A percentile compares a stretch with the other conserved stretches of the same genome.
Evolutionary conservation across 2,888 invertebrate genomes (phyloP).

Genomic region (Ariolimax columbianus): DNA sequence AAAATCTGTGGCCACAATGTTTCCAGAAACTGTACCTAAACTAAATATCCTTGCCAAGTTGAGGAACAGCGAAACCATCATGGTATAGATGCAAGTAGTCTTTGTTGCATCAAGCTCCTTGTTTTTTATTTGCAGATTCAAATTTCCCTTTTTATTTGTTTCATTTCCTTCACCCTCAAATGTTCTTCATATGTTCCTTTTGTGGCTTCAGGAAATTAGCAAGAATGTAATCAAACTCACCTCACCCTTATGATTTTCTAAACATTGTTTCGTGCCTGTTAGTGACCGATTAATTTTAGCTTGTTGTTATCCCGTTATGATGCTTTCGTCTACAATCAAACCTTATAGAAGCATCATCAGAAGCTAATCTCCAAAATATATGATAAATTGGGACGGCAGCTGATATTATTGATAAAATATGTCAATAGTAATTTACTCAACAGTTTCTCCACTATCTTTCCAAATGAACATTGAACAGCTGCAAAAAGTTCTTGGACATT

Average conservation of each 20-base stretch:
- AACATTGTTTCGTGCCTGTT: neutral
- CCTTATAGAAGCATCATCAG: neutral
- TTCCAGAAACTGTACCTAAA: neutral
- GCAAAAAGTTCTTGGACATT: too few relatives aligned
- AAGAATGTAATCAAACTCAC: neutral
- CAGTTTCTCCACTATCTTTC: neutral
- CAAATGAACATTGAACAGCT: too few relatives aligned
- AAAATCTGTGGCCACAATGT: neutral
- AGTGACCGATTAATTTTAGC: neutral
- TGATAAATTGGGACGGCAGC: neutral
- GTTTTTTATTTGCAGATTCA: neutral
- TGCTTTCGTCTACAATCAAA: neutral
- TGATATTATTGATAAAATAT: neutral
- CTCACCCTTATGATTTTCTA: neutral
- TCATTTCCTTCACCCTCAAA: neutral
- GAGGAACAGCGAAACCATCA: conserved; percentile 4
- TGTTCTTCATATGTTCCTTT: neutral
- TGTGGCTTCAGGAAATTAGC: neutral
- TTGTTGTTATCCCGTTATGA: neutral
- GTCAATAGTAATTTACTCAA: too few relatives aligned
- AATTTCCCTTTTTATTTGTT: neutral
- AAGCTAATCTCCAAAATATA: neutral
- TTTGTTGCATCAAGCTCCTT: neutral
- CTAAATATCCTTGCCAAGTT: conserved; percentile 12
- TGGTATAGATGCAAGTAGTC: neutral